Base-by-base conservation (phyloP, 2,888 invertebrate genomes). In the Trichacis sp. region DNA sequence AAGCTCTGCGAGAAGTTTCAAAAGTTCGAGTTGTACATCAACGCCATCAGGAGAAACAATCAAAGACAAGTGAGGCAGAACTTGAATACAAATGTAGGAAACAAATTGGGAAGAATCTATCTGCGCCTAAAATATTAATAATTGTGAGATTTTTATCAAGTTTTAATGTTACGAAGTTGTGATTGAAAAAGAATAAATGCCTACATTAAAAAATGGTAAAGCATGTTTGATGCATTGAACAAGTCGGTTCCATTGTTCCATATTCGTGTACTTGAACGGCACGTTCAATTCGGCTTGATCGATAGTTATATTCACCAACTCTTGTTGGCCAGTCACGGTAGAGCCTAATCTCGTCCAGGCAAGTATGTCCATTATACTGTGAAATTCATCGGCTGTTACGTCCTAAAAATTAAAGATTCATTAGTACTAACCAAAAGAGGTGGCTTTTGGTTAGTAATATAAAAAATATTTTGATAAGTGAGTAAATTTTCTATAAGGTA, bases 351-450 rank as follows among this genome's bases (percentile, higher is more conserved):
- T 91, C 8, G 97, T 92, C 85, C 91, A 89, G 20, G 92, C 90
- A 73, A 98, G 86, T 71, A 96, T 89, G 46, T 92, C 92, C 92
- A 98, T 94, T 61, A 97, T 90, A 65, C 91, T 89, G 74, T 94
- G 91, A 86, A 97, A 97, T 85, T 98, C 97, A 73, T 95, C 94
- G 29, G 95, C 94, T 11, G 93, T 94, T 20, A 95, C 93, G 87
- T 95, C 95, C 91, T 94, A 78, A n/a, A 68, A 63, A 29, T 2
- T 50, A 53, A 54, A n/a, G n/a, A n/a, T n/a, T n/a, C n/a, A n/a
- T n/a, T n/a, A n/a, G n/a, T n/a, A n/a, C n/a, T n/a, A n/a, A n/a
- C n/a, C n/a, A n/a, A n/a, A n/a, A n/a, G n/a, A n/a, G n/a, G n/a
- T n/a, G n/a, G n/a, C n/a, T n/a, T n/a, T n/a, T n/a, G n/a, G n/a